Percentiles rank a stretch among this genome's conserved stretches.
Conservation (phyloP, 2,113 vertebrate species). For the Pimephales promelas region DNA sequence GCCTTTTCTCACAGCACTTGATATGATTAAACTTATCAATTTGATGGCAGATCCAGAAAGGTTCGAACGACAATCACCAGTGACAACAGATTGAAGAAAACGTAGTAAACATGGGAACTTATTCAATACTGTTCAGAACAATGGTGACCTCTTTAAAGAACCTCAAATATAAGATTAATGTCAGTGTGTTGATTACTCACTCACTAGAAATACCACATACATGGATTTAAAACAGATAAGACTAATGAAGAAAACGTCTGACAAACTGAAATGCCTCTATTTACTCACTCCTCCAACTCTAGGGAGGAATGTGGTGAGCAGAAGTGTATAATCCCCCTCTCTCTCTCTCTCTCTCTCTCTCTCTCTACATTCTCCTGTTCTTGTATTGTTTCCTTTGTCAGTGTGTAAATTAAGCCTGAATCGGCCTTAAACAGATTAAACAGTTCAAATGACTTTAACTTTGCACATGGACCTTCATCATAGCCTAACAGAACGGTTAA, state of each 20-base stretch:
- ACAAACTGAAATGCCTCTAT: slow-evolving; percentile 35
- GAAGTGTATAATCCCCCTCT: neutral
- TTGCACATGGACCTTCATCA: neutral
- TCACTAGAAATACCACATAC: slow-evolving; percentile 11
- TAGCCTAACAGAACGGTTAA: neutral
- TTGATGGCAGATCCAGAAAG: too few species aligned
- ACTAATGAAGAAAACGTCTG: too few species aligned
- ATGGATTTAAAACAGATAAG: neutral
- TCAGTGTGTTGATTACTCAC: neutral
- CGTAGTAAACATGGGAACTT: neutral
- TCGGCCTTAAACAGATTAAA: neutral
- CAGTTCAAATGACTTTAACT: neutral
- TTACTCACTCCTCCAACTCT: slow-evolving; percentile 42
- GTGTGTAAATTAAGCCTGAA: slow-evolving; percentile 4
- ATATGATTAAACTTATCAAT: too few species aligned
- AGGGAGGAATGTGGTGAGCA: slow-evolving; percentile 48
- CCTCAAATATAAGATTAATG: too few species aligned
- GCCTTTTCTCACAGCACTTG: too few species aligned
- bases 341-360: slow-evolving; percentile 26
- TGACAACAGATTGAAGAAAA: too few species aligned
- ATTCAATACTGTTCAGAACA: neutral
- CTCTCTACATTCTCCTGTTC: slow-evolving; percentile 11
- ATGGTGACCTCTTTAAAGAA: neutral
- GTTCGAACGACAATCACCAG: too few species aligned
- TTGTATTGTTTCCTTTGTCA: slow-evolving; percentile 23